phyloP scores from a whole-genome alignment of 2,888 invertebrate species.

The Electrophaes corylata region DNA sequence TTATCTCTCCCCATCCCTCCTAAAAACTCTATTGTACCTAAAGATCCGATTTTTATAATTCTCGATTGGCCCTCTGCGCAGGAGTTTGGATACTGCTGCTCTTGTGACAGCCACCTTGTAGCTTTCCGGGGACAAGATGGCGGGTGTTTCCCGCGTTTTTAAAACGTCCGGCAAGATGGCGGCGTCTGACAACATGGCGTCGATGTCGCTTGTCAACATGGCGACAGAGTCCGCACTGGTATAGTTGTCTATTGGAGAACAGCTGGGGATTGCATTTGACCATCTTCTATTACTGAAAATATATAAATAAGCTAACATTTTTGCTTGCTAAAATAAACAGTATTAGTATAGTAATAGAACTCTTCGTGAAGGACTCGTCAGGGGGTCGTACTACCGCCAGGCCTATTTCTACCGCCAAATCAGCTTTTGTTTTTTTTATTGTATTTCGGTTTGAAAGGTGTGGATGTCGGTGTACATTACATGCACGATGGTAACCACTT shows the following conservation, averaged over 20 bases:
- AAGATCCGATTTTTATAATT: constrained; percentile 72
- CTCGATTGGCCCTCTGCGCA: constrained; percentile 68
- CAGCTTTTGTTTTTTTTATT: too few relatives aligned
- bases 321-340: too few relatives aligned
- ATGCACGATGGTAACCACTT: too few relatives aligned
- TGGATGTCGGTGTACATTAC: too few relatives aligned
- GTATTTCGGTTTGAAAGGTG: too few relatives aligned
- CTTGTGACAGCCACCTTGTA: constrained; percentile 74
- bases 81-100: constrained; percentile 64
- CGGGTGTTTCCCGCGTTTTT: constrained; percentile 72
- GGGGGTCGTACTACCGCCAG: too few relatives aligned
- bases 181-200: constrained; percentile 76
- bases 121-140: constrained; percentile 74
- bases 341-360: too few relatives aligned
- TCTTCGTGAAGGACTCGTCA: too few relatives aligned
- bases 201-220: constrained; percentile 73
- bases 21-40: constrained; percentile 69
- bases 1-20: constrained; percentile 76
- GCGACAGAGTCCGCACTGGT: constrained; percentile 69
- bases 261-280: constrained; percentile 93
- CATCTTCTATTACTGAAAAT: constrained; percentile 90
- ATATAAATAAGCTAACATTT: neutral
- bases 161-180: constrained; percentile 64
- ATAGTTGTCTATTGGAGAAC: constrained; percentile 78
- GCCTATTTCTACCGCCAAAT: too few relatives aligned